Percentiles rank a stretch among this genome's conserved stretches.
These are phyloP conservation scores for Mormyrus hasselquistii DNA, from an alignment of 2,797 vertebrate species.

Conservation along the genomic window DNA sequence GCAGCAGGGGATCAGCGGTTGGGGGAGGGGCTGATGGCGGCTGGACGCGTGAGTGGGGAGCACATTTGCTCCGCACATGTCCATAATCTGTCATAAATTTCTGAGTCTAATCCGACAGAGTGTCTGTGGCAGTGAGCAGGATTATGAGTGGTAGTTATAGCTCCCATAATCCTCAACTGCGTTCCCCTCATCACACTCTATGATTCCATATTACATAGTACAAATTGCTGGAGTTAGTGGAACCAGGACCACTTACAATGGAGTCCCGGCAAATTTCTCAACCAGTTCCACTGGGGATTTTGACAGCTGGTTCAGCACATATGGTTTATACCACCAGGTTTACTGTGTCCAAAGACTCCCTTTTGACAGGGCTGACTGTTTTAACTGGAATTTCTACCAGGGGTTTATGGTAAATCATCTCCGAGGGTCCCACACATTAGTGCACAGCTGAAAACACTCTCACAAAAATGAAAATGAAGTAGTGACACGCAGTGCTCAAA, in stretches of 20 bases:
- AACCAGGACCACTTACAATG: not conserved
- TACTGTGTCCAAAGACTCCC: not conserved
- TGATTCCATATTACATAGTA: not conserved
- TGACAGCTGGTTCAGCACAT: not conserved
- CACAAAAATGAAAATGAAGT: not conserved
- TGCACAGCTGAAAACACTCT: not conserved
- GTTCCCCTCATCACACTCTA: not conserved
- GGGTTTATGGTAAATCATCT: not conserved
- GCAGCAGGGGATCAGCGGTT: not conserved
- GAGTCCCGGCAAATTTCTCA: not conserved
- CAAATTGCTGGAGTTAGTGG: not conserved
- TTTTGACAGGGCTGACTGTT: not conserved
- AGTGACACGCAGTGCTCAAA: not conserved
- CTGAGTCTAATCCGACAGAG: constrained; percentile 63
- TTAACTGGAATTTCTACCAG: not conserved
- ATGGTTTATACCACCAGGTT: not conserved
- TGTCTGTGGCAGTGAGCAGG: constrained; percentile 69
- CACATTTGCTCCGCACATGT: constrained; percentile 58
- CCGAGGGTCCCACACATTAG: not conserved
- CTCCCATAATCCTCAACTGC: constrained; percentile 56
- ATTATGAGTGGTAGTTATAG: constrained; percentile 71
- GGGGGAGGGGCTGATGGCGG: not conserved
- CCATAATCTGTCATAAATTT: constrained; percentile 57
- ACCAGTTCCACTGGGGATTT: not conserved
- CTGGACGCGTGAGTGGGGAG: not conserved